Conservation (phyloP, 64 coral and sea anemone species). For the Porites australiensis region DNA sequence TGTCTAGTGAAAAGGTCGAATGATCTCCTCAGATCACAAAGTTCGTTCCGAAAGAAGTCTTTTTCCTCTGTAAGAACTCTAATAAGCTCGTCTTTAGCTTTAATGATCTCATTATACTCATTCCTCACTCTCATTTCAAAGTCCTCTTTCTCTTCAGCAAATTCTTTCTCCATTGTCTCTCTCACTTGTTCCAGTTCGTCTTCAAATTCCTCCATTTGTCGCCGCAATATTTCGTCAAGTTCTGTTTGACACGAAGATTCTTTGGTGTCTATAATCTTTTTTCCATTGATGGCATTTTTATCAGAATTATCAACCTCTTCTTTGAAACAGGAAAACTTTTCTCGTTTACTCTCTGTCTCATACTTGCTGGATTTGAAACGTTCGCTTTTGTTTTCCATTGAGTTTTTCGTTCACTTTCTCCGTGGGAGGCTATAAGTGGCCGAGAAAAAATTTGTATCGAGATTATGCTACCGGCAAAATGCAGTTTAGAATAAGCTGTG, state of each 20-base stretch:
- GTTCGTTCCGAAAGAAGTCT: constrained; percentile 47
- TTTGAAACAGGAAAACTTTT: background rate
- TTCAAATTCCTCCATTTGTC: constrained; percentile 27
- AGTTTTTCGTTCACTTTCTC: background rate
- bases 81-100: constrained; percentile 61
- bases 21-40: constrained; percentile 55
- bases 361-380: background rate
- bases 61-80: constrained; percentile 65
- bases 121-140: constrained; percentile 24
- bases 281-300: background rate
- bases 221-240: constrained; percentile 18
- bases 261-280: background rate
- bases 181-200: constrained; percentile 34
- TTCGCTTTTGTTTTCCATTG: background rate
- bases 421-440: background rate
- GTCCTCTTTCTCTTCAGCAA: constrained; percentile 34
- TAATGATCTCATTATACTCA: constrained; percentile 47
- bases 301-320: too few species aligned
- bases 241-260: constrained; percentile 45
- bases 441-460: background rate
- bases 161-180: constrained; percentile 30
- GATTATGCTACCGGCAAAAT: background rate
- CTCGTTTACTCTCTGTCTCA: background rate
- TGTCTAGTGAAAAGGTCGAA: constrained; percentile 48
- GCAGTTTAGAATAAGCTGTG: too few species aligned